These are phyloP conservation scores for Therioaphis trifolii DNA, from an alignment of 2,888 invertebrate species.

Conservation along the genomic window DNA sequence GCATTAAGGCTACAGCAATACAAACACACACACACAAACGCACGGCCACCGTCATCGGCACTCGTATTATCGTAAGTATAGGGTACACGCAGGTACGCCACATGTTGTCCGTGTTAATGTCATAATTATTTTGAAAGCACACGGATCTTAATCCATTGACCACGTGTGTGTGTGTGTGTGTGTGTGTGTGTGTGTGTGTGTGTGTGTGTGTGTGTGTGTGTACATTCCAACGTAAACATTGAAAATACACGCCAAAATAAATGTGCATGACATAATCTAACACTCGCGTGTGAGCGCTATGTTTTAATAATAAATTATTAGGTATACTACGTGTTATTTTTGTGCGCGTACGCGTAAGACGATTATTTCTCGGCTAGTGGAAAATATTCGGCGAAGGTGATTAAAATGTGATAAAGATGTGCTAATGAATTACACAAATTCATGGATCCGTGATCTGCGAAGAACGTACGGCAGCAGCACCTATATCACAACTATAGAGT, in stretches of 20 bases:
- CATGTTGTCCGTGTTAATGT: background rate
- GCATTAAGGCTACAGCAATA: slow-evolving; percentile 40
- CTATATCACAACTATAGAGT: too few relatives aligned
- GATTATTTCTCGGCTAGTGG: too few relatives aligned
- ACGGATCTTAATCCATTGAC: background rate
- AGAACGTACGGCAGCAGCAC: too few relatives aligned
- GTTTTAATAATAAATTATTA: too few relatives aligned
- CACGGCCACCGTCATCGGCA: background rate
- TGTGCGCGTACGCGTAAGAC: background rate
- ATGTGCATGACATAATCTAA: background rate
- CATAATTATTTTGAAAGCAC: slow-evolving; percentile 31
- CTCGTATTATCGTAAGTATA: background rate
- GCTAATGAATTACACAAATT: too few relatives aligned
- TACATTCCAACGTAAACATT: background rate
- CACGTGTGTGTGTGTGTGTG: background rate
- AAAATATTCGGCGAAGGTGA: too few relatives aligned
- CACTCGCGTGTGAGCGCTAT: background rate
- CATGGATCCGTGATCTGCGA: too few relatives aligned
- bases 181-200: background rate
- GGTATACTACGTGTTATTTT: too few relatives aligned
- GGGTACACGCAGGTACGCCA: background rate
- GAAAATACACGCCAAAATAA: background rate
- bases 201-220: too few relatives aligned
- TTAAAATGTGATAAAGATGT: too few relatives aligned
- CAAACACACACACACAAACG: too few relatives aligned